Evolutionary conservation across 2,113 vertebrate genomes (phyloP).

Genomic region (Oceanodroma tethys): DNA sequence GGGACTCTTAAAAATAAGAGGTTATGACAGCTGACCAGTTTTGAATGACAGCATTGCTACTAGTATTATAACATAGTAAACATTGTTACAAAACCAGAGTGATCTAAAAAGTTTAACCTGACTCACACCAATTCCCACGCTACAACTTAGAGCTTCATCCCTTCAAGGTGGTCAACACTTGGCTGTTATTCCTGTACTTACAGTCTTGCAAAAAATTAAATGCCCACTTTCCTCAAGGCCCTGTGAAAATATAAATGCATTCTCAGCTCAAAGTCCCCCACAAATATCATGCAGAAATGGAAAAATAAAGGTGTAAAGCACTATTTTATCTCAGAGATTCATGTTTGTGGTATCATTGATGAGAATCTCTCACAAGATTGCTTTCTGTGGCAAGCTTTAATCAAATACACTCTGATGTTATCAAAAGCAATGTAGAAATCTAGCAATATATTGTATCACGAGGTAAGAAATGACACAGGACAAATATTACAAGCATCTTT

Average conservation of each 20-base stretch:
- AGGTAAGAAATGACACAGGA: not conserved
- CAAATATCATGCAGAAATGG: not conserved
- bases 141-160: not conserved
- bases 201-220: not conserved
- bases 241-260: not conserved
- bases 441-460: not conserved
- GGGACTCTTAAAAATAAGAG: not conserved
- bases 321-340: not conserved
- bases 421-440: not conserved
- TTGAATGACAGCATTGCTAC: not conserved
- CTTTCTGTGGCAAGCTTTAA: not conserved
- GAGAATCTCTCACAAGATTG: not conserved
- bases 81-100: not conserved
- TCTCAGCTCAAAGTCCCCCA: not conserved
- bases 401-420: not conserved
- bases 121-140: not conserved
- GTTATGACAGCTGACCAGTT: not conserved
- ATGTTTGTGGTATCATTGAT: not conserved
- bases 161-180: not conserved
- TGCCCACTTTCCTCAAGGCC: not conserved
- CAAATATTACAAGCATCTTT: not conserved
- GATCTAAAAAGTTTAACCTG: not conserved
- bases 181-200: not conserved
- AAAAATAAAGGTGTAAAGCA: not conserved
- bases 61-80: not conserved